Base-by-base conservation (phyloP, 2,888 invertebrate species). In the Nomada goodeniana region DNA sequence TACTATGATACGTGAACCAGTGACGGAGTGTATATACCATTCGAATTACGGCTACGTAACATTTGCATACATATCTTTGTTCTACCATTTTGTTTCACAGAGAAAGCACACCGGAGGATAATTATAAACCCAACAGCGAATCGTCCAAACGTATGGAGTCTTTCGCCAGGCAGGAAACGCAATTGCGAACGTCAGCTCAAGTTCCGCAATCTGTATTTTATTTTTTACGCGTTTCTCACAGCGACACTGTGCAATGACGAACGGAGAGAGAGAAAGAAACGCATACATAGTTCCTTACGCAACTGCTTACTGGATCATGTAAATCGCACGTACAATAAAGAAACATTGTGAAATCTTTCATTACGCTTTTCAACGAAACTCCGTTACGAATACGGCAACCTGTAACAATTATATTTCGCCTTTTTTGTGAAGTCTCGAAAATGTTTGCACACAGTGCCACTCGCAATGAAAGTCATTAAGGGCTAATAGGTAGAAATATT, bases 261-360 rank as follows among this genome's bases (percentile, higher is more conserved):
- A 63, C 47, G 50, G 47, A 57, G 64, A 67, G 20, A 67, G 20
- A 29, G 20, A 61, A 44, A 72, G 57, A 64, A 55, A 52, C 36
- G 36, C 36, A 36, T 9, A 36, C 36, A 36, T 50, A 71, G 36
- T 15, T 10, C 20, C 11, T 86, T 86, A 69, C 42, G 86, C 73
- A 86, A 86, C 50, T 72, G 50, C 60, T 79, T 74, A 83, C 63
- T 71, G 73, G 67, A 80, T 86, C 80, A 69, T 72, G 77, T 76
- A 77, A 73, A 79, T 76, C 68, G 67, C 52, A 73, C 42, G 26
- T 52, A 69, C 69, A 67, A 73, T 47, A 64, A 65, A 63, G 71
- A 61, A 76, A 76, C 60, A 76, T 81, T 71, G 72, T 26, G 76
- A 73, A 73, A 73, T 70, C 65, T 44, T 75, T 80, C 70, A 63